These are phyloP conservation scores for Hippocampus guttulatus DNA, from an alignment of 2,113 vertebrate genomes.

Conservation along the genomic window DNA sequence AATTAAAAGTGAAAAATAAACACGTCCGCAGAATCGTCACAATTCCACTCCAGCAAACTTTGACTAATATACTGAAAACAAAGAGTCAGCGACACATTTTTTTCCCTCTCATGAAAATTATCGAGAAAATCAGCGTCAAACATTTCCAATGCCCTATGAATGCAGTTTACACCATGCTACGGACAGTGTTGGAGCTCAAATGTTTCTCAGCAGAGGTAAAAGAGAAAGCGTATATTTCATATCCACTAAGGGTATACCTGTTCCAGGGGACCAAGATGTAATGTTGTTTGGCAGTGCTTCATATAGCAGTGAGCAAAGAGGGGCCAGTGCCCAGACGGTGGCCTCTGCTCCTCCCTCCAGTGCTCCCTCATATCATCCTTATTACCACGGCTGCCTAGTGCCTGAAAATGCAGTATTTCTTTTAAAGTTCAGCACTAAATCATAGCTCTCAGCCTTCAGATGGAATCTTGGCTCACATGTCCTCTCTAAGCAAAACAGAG, in stretches of 20 bases:
- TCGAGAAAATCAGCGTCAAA: not conserved
- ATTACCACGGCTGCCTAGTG: constrained; percentile 18
- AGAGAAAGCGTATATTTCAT: not conserved
- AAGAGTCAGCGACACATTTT: too few species aligned
- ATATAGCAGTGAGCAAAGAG: constrained; percentile 30
- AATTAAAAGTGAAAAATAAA: too few species aligned
- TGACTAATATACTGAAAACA: too few species aligned
- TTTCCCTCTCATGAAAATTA: not conserved
- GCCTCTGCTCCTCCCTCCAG: constrained; percentile 25
- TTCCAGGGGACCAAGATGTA: constrained; percentile 29
- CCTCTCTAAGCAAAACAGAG: constrained; percentile 21
- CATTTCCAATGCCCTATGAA: not conserved
- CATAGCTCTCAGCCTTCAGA: constrained; percentile 43
- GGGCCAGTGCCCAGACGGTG: constrained; percentile 32
- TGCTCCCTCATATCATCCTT: constrained; percentile 30
- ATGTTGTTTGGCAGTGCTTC: constrained; percentile 33
- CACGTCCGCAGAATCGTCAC: too few species aligned
- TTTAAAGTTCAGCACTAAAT: constrained; percentile 48
- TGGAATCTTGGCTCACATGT: constrained; percentile 18
- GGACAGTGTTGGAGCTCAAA: too few species aligned
- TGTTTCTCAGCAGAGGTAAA: too few species aligned
- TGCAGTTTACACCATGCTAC: not conserved
- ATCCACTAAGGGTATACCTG: constrained; percentile 13
- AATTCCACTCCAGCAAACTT: too few species aligned
- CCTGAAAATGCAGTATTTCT: constrained; percentile 16